phyloP scores from a whole-genome alignment of 2,113 vertebrate species.

The Talpa occidentalis region DNA sequence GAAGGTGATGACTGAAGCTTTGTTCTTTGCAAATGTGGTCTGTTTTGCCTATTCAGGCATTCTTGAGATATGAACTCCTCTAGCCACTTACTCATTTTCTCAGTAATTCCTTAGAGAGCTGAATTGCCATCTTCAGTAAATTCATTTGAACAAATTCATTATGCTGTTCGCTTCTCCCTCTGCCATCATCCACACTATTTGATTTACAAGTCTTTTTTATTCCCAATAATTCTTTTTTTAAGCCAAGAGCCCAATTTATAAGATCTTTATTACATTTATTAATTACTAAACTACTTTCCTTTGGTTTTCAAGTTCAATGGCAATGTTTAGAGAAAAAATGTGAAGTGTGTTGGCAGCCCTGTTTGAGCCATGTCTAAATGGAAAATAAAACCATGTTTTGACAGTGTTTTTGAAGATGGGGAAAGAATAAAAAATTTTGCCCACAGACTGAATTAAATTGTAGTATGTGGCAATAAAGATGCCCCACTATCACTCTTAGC shows the following conservation, averaged over 20 bases:
- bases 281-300: conserved; percentile 55
- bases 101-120: conserved; percentile 37
- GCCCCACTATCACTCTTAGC: background rate
- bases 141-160: conserved; percentile 66
- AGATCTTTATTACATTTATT: conserved; percentile 56
- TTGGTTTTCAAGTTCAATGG: conserved; percentile 57
- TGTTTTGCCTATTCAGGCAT: conserved; percentile 48
- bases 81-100: conserved; percentile 39
- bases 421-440: background rate
- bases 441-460: conserved; percentile 1
- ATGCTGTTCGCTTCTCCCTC: conserved; percentile 48
- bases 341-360: conserved; percentile 58
- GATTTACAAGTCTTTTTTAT: conserved; percentile 52
- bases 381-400: conserved; percentile 69
- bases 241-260: conserved; percentile 57
- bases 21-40: conserved; percentile 18
- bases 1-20: conserved; percentile 45
- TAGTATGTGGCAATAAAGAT: background rate
- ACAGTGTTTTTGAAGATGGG: conserved; percentile 48
- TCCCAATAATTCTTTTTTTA: conserved; percentile 62
- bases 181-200: conserved; percentile 9
- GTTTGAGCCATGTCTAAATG: conserved; percentile 34
- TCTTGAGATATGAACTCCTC: background rate
- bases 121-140: conserved; percentile 56
- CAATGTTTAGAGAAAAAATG: background rate